Evolutionary conservation across 2,113 vertebrate genomes (phyloP).

Genomic region (Perccottus glenii): DNA sequence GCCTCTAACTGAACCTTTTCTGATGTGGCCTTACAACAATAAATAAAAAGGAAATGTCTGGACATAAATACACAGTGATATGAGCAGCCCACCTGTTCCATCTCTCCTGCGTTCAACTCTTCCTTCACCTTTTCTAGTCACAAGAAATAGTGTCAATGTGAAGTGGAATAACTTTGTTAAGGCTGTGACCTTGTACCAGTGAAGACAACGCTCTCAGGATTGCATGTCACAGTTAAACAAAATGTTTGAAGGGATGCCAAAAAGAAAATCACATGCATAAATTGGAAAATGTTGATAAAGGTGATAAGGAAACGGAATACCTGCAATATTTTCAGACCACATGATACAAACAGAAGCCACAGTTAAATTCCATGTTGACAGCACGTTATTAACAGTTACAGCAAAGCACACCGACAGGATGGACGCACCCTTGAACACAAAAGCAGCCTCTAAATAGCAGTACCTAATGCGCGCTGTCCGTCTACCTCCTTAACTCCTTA

Average conservation of each 20-base stretch:
- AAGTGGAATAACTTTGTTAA: constrained; percentile 45
- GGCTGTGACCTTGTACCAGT: too few species aligned
- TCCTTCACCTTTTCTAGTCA: not conserved
- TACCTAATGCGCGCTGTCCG: not conserved
- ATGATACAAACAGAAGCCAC: not conserved
- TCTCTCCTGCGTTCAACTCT: constrained; percentile 27
- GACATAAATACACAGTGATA: constrained; percentile 36
- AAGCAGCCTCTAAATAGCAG: not conserved
- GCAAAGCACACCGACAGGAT: not conserved
- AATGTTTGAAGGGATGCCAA: not conserved
- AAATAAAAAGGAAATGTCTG: constrained; percentile 37
- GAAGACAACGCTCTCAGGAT: constrained; percentile 6
- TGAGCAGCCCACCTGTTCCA: constrained; percentile 37
- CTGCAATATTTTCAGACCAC: not conserved
- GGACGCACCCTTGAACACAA: constrained; percentile 20
- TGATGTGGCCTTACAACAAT: constrained; percentile 27
- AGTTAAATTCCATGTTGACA: constrained; percentile 35
- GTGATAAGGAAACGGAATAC: not conserved
- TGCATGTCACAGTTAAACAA: not conserved
- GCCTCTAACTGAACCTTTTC: constrained; percentile 10
- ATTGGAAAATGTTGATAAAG: not conserved
- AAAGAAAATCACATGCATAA: not conserved
- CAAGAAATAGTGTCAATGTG: constrained; percentile 29
- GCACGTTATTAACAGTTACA: not conserved
- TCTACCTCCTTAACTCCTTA: not conserved